Evolutionary conservation across 2,888 invertebrate genomes (phyloP).

Genomic region (Synergus japonicus): DNA sequence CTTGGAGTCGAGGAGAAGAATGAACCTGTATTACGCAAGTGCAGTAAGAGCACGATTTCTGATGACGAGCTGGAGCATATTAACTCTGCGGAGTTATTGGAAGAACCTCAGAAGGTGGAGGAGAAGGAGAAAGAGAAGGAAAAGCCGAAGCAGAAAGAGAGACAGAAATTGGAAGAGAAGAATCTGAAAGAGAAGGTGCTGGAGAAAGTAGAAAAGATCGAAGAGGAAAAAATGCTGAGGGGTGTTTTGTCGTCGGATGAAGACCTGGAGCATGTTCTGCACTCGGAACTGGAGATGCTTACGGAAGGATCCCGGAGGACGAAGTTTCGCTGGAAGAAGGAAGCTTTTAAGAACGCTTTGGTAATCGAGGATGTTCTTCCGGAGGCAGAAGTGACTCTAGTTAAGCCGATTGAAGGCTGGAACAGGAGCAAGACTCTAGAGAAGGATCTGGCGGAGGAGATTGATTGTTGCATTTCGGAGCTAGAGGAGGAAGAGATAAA

Average conservation of each 20-base stretch:
- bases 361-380: constrained; percentile 62
- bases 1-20: constrained; percentile 16
- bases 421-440: constrained; percentile 57
- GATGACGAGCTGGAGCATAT: constrained; percentile 71
- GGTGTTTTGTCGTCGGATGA: constrained; percentile 67
- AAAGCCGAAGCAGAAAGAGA: neutral
- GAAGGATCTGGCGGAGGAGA: constrained; percentile 57
- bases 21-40: constrained; percentile 52
- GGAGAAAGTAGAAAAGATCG: constrained; percentile 34
- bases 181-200: constrained; percentile 40
- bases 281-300: constrained; percentile 61
- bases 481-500: constrained; percentile 46
- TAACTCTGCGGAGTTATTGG: constrained; percentile 61
- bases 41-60: constrained; percentile 64
- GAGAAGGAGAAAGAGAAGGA: constrained; percentile 26
- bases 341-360: constrained; percentile 59
- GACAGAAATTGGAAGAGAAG: neutral
- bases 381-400: constrained; percentile 61
- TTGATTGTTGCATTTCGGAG: constrained; percentile 51
- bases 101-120: constrained; percentile 54
- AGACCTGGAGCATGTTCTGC: constrained; percentile 70
- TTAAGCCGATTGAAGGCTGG: constrained; percentile 60
- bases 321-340: constrained; percentile 49
- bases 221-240: neutral
- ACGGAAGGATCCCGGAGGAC: constrained; percentile 14